A percentile compares a stretch with the other conserved stretches of the same genome.
Conservation (phyloP, 2,113 vertebrate genomes). For the Ailuropoda melanoleuca region DNA sequence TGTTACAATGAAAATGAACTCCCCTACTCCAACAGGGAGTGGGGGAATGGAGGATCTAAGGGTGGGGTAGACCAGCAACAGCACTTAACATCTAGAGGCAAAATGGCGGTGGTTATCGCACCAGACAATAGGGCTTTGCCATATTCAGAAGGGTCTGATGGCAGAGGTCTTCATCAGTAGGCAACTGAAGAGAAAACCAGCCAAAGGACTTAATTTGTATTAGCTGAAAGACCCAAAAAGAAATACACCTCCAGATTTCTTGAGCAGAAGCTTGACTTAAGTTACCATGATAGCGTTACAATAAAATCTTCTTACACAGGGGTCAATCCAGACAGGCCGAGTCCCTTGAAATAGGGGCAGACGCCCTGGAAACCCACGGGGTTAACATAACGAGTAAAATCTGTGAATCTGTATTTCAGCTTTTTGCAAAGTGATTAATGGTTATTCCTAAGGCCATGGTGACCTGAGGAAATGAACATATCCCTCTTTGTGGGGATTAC, state of each 20-base stretch:
- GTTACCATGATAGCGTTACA: background rate
- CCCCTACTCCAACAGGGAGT: background rate
- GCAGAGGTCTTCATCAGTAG: background rate
- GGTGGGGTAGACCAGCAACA: background rate
- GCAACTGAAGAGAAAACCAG: background rate
- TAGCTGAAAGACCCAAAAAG: background rate
- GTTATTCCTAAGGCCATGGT: background rate
- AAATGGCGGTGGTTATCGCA: background rate
- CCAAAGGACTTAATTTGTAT: background rate
- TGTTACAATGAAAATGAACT: background rate
- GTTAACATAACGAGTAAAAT: background rate
- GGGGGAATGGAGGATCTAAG: background rate
- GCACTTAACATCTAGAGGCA: background rate
- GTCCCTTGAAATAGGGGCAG: background rate
- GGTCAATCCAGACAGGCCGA: background rate
- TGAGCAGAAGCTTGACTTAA: background rate
- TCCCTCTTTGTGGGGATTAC: background rate
- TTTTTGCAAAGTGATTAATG: background rate
- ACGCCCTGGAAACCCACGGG: background rate
- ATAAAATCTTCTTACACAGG: background rate
- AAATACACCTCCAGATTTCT: background rate
- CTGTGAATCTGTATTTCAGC: background rate
- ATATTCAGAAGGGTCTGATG: background rate
- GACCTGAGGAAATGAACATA: background rate
- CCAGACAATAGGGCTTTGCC: background rate